Base-by-base conservation (phyloP, 2,797 vertebrate genomes). In the Danio tinwini region DNA sequence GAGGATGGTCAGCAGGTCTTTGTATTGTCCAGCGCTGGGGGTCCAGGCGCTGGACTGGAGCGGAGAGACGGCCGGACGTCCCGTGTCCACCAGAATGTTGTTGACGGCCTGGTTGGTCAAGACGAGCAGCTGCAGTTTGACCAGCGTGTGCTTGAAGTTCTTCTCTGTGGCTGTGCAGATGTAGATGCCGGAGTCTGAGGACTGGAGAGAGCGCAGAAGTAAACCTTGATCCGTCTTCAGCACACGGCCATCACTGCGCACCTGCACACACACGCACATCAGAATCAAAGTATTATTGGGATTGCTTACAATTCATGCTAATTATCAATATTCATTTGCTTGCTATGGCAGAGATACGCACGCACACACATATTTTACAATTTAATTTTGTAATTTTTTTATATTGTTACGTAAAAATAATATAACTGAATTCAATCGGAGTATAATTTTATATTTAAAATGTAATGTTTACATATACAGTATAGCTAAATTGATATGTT, bases 91-190 rank as follows among this genome's bases (percentile, higher is more conserved):
- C 40, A 94, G 91, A 74, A 95, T 94, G 0, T 93, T 93, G 12
- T 96, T 96, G 82, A 99, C 94, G 0, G 97, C 95, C 0, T 96
- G 95, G 78, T 90, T 88, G 37, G 94, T 95, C 88, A 99, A 91
- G 7, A 99, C 95, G 0, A 96, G 94, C 84, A 99, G 90, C 90
- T 97, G 96, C 87, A 98, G 94, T 87, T 96, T 96, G 39, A 95
- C 94, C 86, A 99, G 91, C 0, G 94, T 92, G 85, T 99, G 96
- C 84, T 98, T 98, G 92, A 99, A 99, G 94, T 96, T 98, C 92
- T 99, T 99, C 92, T 99, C 98, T 0, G 96, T 98, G 91, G 96
- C 96, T 0, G 96, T 96, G 89, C 98, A 99, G 82, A 96, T 94
- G 90, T 98, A 99, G 87, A 96, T 92, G 81, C 97, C 98, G 0